Percentiles rank a stretch among this genome's conserved stretches.
Conservation (phyloP, 2,113 vertebrate species). For the Eleginops maclovinus region DNA sequence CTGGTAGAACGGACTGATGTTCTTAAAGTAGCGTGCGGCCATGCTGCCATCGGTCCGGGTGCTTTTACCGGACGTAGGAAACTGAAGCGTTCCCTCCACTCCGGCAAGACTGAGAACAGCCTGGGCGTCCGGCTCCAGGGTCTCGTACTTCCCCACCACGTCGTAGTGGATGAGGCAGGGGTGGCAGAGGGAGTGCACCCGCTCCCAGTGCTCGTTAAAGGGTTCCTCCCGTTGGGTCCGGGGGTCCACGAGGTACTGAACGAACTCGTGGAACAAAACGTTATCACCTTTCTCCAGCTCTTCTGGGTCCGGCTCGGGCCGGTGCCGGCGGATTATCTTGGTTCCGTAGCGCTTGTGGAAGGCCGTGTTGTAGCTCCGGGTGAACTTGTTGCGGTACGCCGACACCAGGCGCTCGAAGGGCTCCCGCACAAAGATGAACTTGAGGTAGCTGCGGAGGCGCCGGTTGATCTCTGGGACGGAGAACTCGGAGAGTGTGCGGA, state of each 20-base stretch:
- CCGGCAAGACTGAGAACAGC: slow-evolving; percentile 89
- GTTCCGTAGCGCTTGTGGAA: slow-evolving; percentile 95
- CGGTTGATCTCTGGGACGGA: slow-evolving; percentile 89
- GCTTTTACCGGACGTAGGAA: slow-evolving; percentile 85
- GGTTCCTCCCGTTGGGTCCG: slow-evolving; percentile 90
- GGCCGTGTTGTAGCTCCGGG: slow-evolving; percentile 91
- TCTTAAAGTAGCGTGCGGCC: slow-evolving; percentile 88
- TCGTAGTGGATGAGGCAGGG: slow-evolving; percentile 95
- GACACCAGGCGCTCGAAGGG: slow-evolving; percentile 95
- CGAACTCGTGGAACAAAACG: slow-evolving; percentile 92
- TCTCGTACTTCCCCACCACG: slow-evolving; percentile 95
- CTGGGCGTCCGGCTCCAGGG: slow-evolving; percentile 88
- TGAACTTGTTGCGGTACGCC: slow-evolving; percentile 94
- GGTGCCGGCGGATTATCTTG: slow-evolving; percentile 90
- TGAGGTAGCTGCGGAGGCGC: slow-evolving; percentile 93
- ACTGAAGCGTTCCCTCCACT: slow-evolving; percentile 80
- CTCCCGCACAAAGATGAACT: slow-evolving; percentile 95
- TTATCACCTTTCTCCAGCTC: slow-evolving; percentile 88
- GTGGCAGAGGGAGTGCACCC: slow-evolving; percentile 93
- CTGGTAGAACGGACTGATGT: slow-evolving; percentile 94
- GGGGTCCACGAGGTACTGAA: slow-evolving; percentile 93
- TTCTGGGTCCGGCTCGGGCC: slow-evolving; percentile 79
- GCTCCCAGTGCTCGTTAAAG: slow-evolving; percentile 97
- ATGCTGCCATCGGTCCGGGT: slow-evolving; percentile 85
- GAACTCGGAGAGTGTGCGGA: slow-evolving; percentile 91